Evolutionary conservation across 2,113 vertebrate genomes (phyloP), one percentile per base, ranked within the genome.

Genomic region (Scytalopus superciliaris): DNA sequence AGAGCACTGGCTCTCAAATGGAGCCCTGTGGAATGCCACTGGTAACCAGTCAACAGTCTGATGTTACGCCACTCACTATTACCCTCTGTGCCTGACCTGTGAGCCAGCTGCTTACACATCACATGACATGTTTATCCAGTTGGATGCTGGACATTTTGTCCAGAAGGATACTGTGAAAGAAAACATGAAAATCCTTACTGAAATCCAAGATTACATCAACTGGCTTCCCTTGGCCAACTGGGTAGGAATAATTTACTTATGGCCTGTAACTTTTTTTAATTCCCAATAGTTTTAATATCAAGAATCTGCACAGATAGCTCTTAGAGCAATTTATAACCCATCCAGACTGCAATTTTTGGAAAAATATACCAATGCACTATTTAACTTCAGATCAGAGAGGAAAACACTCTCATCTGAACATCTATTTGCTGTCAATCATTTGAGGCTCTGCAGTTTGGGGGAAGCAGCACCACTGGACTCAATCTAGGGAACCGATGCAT

Each of bases 401-500:
- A 59, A 75, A 78, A 22, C 3, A 27, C 1, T 30, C 14, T 86
- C 19, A 69, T 23, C 10, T 40, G 18, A 78, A 75, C n/a, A 67
- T 19, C n/a, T 35, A 3, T 23, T 67, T 84, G 59, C 23, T 84
- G 15, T 31, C 14, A 70, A 28, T 28, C 19, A n/a, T 17, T 59
- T 52, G 12, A 87, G 8, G 47, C 24, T 75, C 52, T 47, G 31
- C 52, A 72, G 13, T 53, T 42, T 40, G 23, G 27, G 27, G n/a
- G 33, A 49, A 2, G 16, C 3, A 5, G 59, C 30, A 60, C 30
- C 6, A 1, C 39, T 35, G 24, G 27, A 63, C 18, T 73, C 3
- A 2, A 35, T 19, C 47, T 14, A 18, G 7, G 24, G 19, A 84
- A 50, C 16, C 11, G 9, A 33, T 0, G 0, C 9, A 47, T 39